phyloP scores from a whole-genome alignment of 2,113 vertebrate species.

The Mixornis gularis region DNA sequence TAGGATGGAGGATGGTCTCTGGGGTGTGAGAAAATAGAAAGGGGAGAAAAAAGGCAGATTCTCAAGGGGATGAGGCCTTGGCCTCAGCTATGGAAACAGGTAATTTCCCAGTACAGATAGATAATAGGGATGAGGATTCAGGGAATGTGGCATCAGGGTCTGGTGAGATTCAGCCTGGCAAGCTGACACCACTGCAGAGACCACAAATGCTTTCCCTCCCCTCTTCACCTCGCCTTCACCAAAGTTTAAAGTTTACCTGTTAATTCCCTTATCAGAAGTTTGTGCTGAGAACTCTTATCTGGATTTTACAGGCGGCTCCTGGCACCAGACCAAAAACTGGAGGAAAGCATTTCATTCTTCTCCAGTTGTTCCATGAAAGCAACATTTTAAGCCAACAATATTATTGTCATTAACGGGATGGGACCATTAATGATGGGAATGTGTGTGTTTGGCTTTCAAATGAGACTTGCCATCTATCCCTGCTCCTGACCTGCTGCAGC shows the following conservation, averaged over 20 bases:
- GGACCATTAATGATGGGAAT: constrained; percentile 52
- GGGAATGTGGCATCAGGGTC: neutral
- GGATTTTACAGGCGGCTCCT: constrained; percentile 60
- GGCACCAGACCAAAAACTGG: constrained; percentile 27
- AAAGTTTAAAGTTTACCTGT: constrained; percentile 49
- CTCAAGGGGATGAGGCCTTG: neutral
- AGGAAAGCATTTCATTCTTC: constrained; percentile 25
- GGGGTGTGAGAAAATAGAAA: neutral
- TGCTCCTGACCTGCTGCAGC: constrained; percentile 21
- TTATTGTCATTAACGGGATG: constrained; percentile 43
- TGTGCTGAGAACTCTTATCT: constrained; percentile 58
- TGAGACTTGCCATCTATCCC: constrained; percentile 21
- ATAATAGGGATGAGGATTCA: neutral
- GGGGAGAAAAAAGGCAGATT: neutral
- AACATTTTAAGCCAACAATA: neutral
- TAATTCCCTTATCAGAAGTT: constrained; percentile 50
- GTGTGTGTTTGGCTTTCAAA: constrained; percentile 24
- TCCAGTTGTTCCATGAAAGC: constrained; percentile 13
- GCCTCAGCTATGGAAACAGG: neutral
- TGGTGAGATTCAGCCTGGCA: neutral
- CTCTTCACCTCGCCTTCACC: neutral
- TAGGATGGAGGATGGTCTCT: neutral
- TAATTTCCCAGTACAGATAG: neutral
- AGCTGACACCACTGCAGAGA: neutral
- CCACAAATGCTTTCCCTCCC: neutral